These are phyloP conservation scores for Trichogramma pretiosum DNA, from an alignment of 1,140 invertebrate genomes.

Conservation along the genomic window DNA sequence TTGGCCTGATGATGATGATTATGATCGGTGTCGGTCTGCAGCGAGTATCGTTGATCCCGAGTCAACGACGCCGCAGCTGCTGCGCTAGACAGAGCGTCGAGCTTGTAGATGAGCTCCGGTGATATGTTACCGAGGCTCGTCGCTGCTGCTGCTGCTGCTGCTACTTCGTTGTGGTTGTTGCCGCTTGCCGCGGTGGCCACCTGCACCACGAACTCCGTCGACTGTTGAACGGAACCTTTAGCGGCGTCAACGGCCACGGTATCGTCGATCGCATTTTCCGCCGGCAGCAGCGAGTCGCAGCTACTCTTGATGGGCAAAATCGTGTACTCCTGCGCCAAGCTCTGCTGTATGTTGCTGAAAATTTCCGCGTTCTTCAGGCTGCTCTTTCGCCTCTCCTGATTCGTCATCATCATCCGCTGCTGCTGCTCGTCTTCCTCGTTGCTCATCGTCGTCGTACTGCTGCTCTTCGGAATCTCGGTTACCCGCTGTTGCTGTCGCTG, in stretches of 20 bases:
- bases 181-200: too few relatives aligned
- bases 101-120: conserved; percentile 24
- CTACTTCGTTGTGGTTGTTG: too few relatives aligned
- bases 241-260: too few relatives aligned
- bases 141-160: too few relatives aligned
- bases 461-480: conserved; percentile 14
- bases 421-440: background rate
- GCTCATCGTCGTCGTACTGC: background rate
- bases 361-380: conserved; percentile 10
- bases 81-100: conserved; percentile 19
- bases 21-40: background rate
- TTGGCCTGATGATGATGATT: background rate
- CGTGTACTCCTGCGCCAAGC: conserved; percentile 1
- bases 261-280: too few relatives aligned
- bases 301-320: background rate
- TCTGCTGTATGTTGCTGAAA: conserved; percentile 8
- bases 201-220: too few relatives aligned
- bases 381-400: background rate
- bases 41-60: background rate
- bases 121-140: conserved; percentile 14
- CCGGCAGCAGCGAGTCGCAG: too few relatives aligned
- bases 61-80: background rate
- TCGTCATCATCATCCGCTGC: background rate
- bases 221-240: too few relatives aligned
- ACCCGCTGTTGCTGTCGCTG: background rate